Evolutionary conservation across 1,140 invertebrate genomes (phyloP).

Genomic region (Heliconius himera): DNA sequence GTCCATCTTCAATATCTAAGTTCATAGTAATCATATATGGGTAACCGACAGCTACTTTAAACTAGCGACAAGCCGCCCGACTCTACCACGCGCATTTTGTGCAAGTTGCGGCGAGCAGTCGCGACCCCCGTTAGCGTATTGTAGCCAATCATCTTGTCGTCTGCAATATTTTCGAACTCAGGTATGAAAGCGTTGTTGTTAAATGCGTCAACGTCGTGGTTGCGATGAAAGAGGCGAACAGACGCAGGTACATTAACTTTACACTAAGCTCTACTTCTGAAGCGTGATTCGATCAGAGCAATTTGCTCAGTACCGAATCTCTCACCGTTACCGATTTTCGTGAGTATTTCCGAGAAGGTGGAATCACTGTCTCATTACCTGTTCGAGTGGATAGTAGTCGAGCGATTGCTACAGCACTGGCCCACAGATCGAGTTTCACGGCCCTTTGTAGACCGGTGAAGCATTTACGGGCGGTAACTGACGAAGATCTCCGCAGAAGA

Average conservation of each 20-base stretch:
- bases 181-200: not conserved
- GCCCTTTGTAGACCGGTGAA: slow-evolving; percentile 34
- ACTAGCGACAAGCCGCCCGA: slow-evolving; percentile 30
- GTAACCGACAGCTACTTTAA: slow-evolving; percentile 31
- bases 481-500: slow-evolving; percentile 44
- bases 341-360: slow-evolving; percentile 34
- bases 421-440: not conserved
- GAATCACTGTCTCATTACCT: slow-evolving; percentile 20
- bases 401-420: not conserved
- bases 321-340: slow-evolving; percentile 36
- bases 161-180: not conserved
- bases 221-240: slow-evolving; percentile 30
- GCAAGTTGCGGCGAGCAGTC: slow-evolving; percentile 31
- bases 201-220: not conserved
- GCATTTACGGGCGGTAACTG: slow-evolving; percentile 39
- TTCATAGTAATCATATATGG: slow-evolving; percentile 17
- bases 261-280: slow-evolving; percentile 29
- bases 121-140: slow-evolving; percentile 27
- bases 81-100: slow-evolving; percentile 36
- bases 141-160: not conserved
- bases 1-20: slow-evolving; percentile 38
- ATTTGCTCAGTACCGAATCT: not conserved
- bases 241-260: slow-evolving; percentile 29
- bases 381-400: not conserved
- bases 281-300: slow-evolving; percentile 22